Percentiles rank a stretch among this genome's conserved stretches.
These are phyloP conservation scores for Stratiomys singularior DNA, from an alignment of 2,888 invertebrate genomes.

Conservation along the genomic window DNA sequence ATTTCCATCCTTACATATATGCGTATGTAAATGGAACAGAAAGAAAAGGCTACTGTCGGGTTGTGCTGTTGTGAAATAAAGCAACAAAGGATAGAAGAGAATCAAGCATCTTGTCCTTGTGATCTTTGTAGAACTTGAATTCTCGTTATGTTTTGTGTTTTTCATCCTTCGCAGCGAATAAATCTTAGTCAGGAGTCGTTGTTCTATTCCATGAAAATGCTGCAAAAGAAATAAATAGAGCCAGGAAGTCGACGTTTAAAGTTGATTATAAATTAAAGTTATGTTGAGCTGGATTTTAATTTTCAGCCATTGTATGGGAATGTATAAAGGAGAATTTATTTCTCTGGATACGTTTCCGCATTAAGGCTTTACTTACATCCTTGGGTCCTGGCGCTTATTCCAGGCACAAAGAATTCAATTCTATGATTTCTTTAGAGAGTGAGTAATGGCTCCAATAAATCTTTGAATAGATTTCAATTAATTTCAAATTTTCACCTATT, in stretches of 20 bases:
- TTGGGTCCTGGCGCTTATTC: too few species aligned
- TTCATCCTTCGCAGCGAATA: conserved; percentile 13
- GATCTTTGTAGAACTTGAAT: background rate
- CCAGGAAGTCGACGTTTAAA: conserved; percentile 39
- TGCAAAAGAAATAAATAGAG: conserved; percentile 22
- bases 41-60: background rate
- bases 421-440: too few species aligned
- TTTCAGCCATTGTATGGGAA: background rate
- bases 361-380: too few species aligned
- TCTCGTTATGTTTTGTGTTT: conserved; percentile 8
- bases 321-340: too few species aligned
- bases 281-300: background rate
- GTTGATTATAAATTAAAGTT: conserved; percentile 27
- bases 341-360: too few species aligned
- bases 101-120: background rate
- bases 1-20: background rate
- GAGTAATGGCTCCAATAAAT: too few species aligned
- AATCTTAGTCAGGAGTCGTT: conserved; percentile 16
- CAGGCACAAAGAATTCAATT: too few species aligned
- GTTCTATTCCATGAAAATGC: conserved; percentile 12
- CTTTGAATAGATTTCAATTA: too few species aligned
- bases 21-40: background rate
- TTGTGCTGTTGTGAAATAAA: background rate
- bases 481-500: too few species aligned
- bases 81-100: background rate